Evolutionary conservation across 2,888 invertebrate species (phyloP), one percentile per base, ranked within the genome.

Genomic region (Catonia carolina): DNA sequence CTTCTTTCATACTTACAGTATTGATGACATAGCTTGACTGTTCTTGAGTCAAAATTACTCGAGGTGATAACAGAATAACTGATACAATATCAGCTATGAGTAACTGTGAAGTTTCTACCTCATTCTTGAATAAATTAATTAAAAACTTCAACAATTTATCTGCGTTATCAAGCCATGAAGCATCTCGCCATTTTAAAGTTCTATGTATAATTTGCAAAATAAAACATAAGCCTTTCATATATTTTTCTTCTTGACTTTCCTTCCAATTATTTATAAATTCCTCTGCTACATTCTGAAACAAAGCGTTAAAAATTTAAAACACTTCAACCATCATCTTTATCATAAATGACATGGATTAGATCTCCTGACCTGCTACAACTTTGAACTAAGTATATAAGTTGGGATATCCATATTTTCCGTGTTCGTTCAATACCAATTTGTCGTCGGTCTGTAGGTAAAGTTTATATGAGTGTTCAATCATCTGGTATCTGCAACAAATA

Each of bases 21-120:
- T 80, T 78, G 0, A 84, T 78, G 53, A 89, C 73, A n/a, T 80
- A 77, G 33, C 83, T 83, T 0, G 86, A 81, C 68, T 84, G 81
- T 68, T 89, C 83, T 72, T 89, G 89, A 2, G 82, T 78, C 10
- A 90, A 71, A 51, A 80, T 79, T 0, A 85, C 72, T 63, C 81
- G 78, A 7, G 77, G 74, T 0, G 85, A 72, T 12, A 63, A 41
- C 14, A 73, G 63, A 33, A 74, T 65, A 50, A 70, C 66, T 6
- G 67, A 61, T 15, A 69, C 61, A 10, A 63, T 60, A 18, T 68
- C 64, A 1, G 71, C 55, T 10, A 67, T 42, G 5, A 35, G 33
- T 15, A 15, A n/a, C 14, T 42, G 23, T 2, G 22, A 14, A 1
- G 8, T 15, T 22, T 27, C 27, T 7, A n/a, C 5, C 1, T 45